These are phyloP conservation scores for Aporrectodea caliginosa DNA, from an alignment of 1,140 invertebrate species.

Conservation along the genomic window DNA sequence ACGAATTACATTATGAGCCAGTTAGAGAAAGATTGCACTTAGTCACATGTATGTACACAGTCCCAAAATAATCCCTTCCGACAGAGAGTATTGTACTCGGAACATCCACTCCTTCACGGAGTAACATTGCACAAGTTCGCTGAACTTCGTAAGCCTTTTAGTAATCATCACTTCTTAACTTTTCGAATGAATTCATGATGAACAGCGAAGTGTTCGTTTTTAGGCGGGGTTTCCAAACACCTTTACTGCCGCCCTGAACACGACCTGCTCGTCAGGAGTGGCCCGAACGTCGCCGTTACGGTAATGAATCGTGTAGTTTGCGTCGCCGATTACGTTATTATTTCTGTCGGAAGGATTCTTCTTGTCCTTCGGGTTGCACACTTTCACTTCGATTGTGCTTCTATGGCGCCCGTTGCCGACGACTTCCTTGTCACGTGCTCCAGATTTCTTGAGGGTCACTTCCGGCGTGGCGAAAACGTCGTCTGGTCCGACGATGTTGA, in stretches of 20 bases:
- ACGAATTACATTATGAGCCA: too few relatives aligned
- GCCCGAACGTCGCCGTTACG: not conserved
- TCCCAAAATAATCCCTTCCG: too few relatives aligned
- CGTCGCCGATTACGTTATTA: not conserved
- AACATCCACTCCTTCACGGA: too few relatives aligned
- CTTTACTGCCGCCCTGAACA: not conserved
- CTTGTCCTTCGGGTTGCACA: not conserved
- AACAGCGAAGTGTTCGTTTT: not conserved
- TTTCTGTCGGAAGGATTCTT: not conserved
- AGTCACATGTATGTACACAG: too few relatives aligned
- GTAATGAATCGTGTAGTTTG: not conserved
- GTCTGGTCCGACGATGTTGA: not conserved
- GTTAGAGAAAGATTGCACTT: too few relatives aligned
- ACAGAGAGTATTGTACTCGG: too few relatives aligned
- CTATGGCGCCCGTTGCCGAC: not conserved
- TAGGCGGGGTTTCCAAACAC: not conserved
- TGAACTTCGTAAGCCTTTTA: too few relatives aligned
- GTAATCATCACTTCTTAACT: too few relatives aligned
- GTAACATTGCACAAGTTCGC: too few relatives aligned
- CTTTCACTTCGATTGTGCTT: not conserved
- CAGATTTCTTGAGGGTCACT: not conserved
- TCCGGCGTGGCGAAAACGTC: not conserved
- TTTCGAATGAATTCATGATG: too few relatives aligned
- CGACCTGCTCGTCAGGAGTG: not conserved
- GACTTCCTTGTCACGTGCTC: not conserved